Evolutionary conservation across 1,140 invertebrate genomes (phyloP).

Genomic region (Drosophila lowei): DNA sequence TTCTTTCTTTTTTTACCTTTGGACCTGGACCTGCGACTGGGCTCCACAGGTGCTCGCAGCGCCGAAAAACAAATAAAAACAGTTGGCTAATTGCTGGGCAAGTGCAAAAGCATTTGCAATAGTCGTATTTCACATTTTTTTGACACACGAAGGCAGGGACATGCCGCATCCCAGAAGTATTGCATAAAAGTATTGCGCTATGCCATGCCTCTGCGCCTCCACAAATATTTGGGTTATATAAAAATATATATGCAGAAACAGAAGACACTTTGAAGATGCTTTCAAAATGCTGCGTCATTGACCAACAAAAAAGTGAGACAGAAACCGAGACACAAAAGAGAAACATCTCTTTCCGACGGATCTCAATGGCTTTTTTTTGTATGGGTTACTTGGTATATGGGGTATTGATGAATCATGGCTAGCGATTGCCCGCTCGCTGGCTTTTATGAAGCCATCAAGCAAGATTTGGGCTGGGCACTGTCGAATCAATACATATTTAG

Average conservation of each 20-base stretch:
- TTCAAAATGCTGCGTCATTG: constrained; percentile 69
- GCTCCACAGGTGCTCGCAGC: constrained; percentile 1
- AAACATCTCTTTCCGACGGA: constrained; percentile 36
- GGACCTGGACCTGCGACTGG: constrained; percentile 24
- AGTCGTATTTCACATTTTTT: constrained; percentile 25
- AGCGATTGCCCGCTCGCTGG: constrained; percentile 24
- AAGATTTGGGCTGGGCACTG: constrained; percentile 20
- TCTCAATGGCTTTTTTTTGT: constrained; percentile 31
- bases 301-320: constrained; percentile 38
- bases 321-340: constrained; percentile 20
- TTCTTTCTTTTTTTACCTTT: constrained; percentile 39
- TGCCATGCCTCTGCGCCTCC: constrained; percentile 49
- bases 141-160: constrained; percentile 22
- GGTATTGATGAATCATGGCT: constrained; percentile 65
- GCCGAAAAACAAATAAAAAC: constrained; percentile 28
- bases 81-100: constrained; percentile 43
- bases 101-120: constrained; percentile 25
- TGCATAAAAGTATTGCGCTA: constrained; percentile 33
- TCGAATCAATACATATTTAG: constrained; percentile 7
- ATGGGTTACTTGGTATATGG: constrained; percentile 6
- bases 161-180: constrained; percentile 35
- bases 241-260: constrained; percentile 37
- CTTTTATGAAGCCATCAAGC: constrained; percentile 55
- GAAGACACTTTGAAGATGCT: constrained; percentile 44
- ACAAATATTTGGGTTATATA: constrained; percentile 70